Evolutionary conservation across 2,888 invertebrate species (phyloP), one percentile per base, ranked within the genome.

Genomic region (Tachystola acroxantha): DNA sequence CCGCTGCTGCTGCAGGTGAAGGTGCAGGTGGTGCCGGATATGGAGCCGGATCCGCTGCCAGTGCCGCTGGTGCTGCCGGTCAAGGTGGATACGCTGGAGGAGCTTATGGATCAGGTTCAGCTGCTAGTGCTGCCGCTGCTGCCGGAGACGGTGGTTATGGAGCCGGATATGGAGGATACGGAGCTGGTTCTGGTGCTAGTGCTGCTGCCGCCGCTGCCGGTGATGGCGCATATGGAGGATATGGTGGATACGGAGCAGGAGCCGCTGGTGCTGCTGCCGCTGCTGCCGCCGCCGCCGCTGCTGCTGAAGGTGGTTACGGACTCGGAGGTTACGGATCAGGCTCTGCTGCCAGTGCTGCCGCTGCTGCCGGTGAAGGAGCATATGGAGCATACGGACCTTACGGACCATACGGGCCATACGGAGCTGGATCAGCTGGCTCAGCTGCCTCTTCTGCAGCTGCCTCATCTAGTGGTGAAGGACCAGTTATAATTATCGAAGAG

Each of bases 401-500:
- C 13, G 47, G 39, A 35, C 32, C 33, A 32, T 25, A 16, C 9
- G 36, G 36, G 30, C 11, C 12, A 24, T 29, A 26, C 13, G 47
- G 39, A 35, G 31, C 33, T 2, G 36, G 36, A 9, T 11, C 32
- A 6, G 33, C 29, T 14, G 30, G 36, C n/a, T 31, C 43, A 5
- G 37, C 35, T n/a, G n/a, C n/a, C n/a, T n/a, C 24, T 16, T 26
- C 26, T 10, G n/a, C 32, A 6, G 33, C 29, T 14, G 30, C 34
- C n/a, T 31, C 43, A 5, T 34, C 35, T 12, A 16, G 16, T 7
- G 22, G 40, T 25, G 28, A 37, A n/a, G 37, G 39, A 11, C 29
- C 42, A 1, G 42, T 30, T 1, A 12, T 34, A 10, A 22, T 19
- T 19, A 32, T 24, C 14, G 26, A 34, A 16, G 35, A 32, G n/a